Conservation (phyloP, 1,140 invertebrate species). For the Psilanteris sp. region DNA sequence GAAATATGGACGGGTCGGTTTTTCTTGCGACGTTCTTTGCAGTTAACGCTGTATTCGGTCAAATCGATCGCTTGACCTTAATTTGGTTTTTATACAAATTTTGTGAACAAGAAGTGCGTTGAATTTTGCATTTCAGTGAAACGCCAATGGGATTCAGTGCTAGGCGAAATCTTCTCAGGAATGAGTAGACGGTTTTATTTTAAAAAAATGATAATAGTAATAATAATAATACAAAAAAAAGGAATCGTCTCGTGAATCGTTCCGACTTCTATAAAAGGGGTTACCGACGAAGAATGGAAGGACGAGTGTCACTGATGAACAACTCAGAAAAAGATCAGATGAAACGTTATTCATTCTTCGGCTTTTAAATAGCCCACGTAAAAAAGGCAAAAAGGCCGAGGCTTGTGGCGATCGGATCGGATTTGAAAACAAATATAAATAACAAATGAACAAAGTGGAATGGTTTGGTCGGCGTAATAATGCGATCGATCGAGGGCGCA, state of each 20-base stretch:
- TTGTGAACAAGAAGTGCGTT: too few species aligned
- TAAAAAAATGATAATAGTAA: not conserved
- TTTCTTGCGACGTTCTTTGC: not conserved
- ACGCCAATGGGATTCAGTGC: not conserved
- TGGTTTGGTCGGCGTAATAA: too few species aligned
- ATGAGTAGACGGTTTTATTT: constrained; percentile 3
- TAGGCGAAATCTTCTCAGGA: not conserved
- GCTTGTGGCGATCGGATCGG: too few species aligned
- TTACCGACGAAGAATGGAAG: constrained; percentile 20
- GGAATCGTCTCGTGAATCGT: too few species aligned
- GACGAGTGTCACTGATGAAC: constrained; percentile 22
- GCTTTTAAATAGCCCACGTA: not conserved
- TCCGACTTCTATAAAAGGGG: constrained; percentile 19
- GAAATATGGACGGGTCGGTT: too few species aligned
- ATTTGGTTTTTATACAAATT: too few species aligned
- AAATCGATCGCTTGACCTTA: constrained; percentile 1
- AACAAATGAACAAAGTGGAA: too few species aligned
- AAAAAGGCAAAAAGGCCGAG: too few species aligned
- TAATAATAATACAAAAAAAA: too few species aligned
- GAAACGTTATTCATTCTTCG: constrained; percentile 11
- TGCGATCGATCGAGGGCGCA: too few species aligned
- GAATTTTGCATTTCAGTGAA: constrained; percentile 7
- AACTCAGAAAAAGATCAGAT: not conserved
- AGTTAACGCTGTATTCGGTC: not conserved
- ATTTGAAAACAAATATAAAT: too few species aligned